Evolutionary conservation across 2,797 vertebrate species (phyloP), one percentile per base, ranked within the genome.

Genomic region (Luscinia megarhynchos): DNA sequence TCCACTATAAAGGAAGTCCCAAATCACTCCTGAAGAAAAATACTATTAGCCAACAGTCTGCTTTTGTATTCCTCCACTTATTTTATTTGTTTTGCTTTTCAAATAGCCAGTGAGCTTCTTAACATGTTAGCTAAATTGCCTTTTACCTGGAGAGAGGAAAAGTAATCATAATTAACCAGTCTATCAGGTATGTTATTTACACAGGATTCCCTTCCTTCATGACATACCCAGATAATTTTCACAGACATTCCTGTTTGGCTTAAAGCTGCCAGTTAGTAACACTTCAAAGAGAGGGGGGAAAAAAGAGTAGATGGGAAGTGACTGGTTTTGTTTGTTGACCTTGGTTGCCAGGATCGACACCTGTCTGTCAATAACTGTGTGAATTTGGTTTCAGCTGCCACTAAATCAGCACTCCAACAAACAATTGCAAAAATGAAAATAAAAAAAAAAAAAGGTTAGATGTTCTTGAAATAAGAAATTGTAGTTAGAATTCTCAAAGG

Each of bases 211-310:
- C 70, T 94, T 96, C 67, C 50, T 64, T 86, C 6, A 0, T 66
- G 62, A 66, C 57, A 81, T 20, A 73, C 12, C 4, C 80, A 91
- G 72, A 23, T 61, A 59, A 93, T 94, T 81, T 83, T 68, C 62
- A 43, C 23, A 79, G 80, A 26, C 58, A 61, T 82, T 95, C 75
- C 80, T 70, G 54, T 90, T 94, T 67, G 86, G 73, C 36, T 80
- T 74, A 89, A 94, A 91, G 45, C 10, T 90, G 41, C 29, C 69
- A 45, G 77, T 94, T 96, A 95, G 87, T 90, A 89, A n/a, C 46
- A 57, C 40, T 93, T 89, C 66, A 74, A 61, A 41, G 59, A n/a
- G 50, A 4, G 4, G 4, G 10, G 11, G 2, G 0, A 0, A 0
- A 6, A 22, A 24, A 24, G n/a, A 54, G 20, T 14, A 76, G 46